Conservation (phyloP, 2,797 vertebrate genomes). For the Sardinella longiceps region DNA sequence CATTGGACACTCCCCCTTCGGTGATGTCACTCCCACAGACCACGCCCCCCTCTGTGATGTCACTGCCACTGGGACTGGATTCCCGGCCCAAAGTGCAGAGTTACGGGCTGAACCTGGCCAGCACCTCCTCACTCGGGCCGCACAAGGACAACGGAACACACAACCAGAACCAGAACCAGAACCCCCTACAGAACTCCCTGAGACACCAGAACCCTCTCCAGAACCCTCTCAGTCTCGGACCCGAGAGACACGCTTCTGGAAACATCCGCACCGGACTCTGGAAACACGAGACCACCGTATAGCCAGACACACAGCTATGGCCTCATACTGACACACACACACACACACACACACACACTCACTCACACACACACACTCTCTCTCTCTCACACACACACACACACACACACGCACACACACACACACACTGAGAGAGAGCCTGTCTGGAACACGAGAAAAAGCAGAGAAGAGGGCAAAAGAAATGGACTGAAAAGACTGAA, state of each 20-base stretch:
- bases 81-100: slow-evolving; percentile 81
- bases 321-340: no score
- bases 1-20: no score
- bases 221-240: slow-evolving; percentile 69
- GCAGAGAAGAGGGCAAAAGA: no score
- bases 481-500: no score
- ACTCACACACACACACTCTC: no score
- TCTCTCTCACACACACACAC: no score
- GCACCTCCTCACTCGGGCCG: not conserved
- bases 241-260: slow-evolving; percentile 76
- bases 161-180: not conserved
- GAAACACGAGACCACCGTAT: slow-evolving; percentile 99
- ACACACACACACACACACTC: no score
- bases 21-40: not conserved
- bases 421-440: no score
- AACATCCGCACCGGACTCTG: slow-evolving; percentile 91
- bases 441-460: no score
- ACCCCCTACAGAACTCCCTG: slow-evolving; percentile 56
- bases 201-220: not conserved
- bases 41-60: not conserved
- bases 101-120: slow-evolving; percentile 90
- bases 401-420: no score
- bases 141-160: not conserved
- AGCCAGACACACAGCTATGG: slow-evolving; percentile 66
- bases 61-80: slow-evolving; percentile 79